Conservation (phyloP, 92 coral and sea anemone species). For the Pocillopora meandrina region DNA sequence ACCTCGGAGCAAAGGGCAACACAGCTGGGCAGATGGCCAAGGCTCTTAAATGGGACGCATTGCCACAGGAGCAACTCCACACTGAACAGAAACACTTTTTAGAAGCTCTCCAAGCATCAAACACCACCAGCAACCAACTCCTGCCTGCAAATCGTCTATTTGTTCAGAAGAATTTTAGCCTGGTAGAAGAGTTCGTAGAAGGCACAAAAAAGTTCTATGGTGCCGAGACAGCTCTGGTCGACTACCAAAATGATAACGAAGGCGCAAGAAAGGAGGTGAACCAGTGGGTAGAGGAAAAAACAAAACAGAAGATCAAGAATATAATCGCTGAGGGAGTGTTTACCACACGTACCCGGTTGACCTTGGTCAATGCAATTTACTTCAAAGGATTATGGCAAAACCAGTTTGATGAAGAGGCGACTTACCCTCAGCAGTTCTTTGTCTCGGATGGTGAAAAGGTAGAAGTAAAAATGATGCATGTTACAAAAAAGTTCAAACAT, state of each 20-base stretch:
- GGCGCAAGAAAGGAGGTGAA: slow-evolving; percentile 75
- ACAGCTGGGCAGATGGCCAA: slow-evolving; percentile 84
- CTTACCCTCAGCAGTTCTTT: slow-evolving; percentile 59
- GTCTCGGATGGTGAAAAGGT: slow-evolving; percentile 43
- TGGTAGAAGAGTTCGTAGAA: slow-evolving; percentile 69
- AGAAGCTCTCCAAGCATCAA: slow-evolving; percentile 52
- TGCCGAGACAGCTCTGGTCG: slow-evolving; percentile 82
- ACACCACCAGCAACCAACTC: slow-evolving; percentile 57
- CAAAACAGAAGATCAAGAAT: slow-evolving; percentile 77
- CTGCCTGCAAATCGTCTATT: slow-evolving; percentile 81
- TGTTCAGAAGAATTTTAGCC: slow-evolving; percentile 62
- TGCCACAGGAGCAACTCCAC: slow-evolving; percentile 54
- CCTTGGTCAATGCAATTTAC: slow-evolving; percentile 88
- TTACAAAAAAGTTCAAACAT: slow-evolving; percentile 56
- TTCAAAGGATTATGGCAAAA: slow-evolving; percentile 89
- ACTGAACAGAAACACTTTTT: slow-evolving; percentile 62
- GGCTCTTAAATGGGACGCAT: slow-evolving; percentile 75
- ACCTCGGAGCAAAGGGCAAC: slow-evolving; percentile 81
- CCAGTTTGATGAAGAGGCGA: slow-evolving; percentile 52
- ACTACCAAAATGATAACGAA: slow-evolving; percentile 67
- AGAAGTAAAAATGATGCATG: slow-evolving; percentile 79
- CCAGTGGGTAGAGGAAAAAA: slow-evolving; percentile 86
- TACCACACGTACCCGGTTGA: slow-evolving; percentile 54
- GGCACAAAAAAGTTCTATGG: slow-evolving; percentile 59
- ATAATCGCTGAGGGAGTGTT: slow-evolving; percentile 62